A percentile compares a stretch with the other conserved stretches of the same genome.
These are phyloP conservation scores for Pongo abelii DNA, from an alignment of 2,113 vertebrate genomes.

Conservation along the genomic window DNA sequence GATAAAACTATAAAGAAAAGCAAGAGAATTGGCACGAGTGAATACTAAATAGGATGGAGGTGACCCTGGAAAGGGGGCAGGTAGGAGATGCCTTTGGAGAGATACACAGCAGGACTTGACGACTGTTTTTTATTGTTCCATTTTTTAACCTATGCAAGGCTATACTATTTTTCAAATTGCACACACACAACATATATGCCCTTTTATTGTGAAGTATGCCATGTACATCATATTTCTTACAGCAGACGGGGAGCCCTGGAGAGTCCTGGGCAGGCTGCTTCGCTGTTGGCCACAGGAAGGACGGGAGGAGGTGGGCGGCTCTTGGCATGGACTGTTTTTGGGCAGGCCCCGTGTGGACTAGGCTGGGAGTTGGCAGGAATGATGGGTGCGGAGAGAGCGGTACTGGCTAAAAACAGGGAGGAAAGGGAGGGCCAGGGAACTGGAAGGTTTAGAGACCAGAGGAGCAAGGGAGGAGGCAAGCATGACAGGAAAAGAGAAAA, in stretches of 20 bases:
- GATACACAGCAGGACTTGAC: background rate
- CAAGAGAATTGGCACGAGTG: background rate
- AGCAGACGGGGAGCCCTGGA: background rate
- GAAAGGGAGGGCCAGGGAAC: background rate
- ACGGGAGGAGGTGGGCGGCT: background rate
- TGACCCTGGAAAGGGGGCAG: background rate
- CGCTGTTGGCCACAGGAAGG: background rate
- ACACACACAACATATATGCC: too few relatives aligned
- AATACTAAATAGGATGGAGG: background rate
- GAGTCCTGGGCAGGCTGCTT: too few relatives aligned
- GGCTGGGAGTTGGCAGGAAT: too few relatives aligned
- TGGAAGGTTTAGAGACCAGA: too few relatives aligned
- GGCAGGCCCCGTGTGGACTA: fast-evolving
- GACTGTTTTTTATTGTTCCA: background rate
- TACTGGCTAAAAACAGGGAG: background rate
- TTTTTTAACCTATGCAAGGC: background rate
- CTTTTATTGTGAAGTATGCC: background rate
- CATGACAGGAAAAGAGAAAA: background rate
- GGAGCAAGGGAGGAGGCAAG: background rate
- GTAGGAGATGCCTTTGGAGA: background rate
- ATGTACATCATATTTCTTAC: background rate
- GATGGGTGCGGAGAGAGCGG: background rate
- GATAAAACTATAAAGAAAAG: background rate
- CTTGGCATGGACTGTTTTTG: too few relatives aligned
- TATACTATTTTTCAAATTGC: background rate